Conservation (phyloP, 2,888 invertebrate genomes). For the Anorthoa munda region DNA sequence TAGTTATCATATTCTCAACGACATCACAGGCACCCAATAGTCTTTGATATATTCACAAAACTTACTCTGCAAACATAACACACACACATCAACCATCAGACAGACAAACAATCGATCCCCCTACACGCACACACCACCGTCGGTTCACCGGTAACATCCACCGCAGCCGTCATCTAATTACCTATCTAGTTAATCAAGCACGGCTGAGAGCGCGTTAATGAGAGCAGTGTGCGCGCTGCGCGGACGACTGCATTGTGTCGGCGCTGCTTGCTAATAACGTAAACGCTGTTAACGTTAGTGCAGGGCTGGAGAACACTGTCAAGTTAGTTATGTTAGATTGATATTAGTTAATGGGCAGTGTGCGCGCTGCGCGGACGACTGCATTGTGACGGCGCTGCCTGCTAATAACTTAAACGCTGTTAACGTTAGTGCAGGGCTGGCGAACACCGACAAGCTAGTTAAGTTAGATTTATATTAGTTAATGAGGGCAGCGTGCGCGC, state of each 20-base stretch:
- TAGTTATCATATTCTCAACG: no score
- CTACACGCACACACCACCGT: not conserved
- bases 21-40: not conserved
- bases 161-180: slow-evolving; percentile 70
- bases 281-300: slow-evolving; percentile 84
- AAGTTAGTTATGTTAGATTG: no score
- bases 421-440: no score
- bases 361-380: no score
- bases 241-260: slow-evolving; percentile 82
- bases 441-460: no score
- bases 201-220: slow-evolving; percentile 81
- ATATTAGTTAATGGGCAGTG: no score
- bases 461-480: no score
- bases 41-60: not conserved
- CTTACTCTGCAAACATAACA: slow-evolving; percentile 5
- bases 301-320: slow-evolving; percentile 74
- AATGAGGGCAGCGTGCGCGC: no score
- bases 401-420: no score
- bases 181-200: slow-evolving; percentile 70
- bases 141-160: slow-evolving; percentile 36
- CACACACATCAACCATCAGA: slow-evolving; percentile 2
- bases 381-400: no score
- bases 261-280: slow-evolving; percentile 78
- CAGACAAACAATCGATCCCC: slow-evolving; percentile 24
- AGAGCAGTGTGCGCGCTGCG: slow-evolving; percentile 79